Evolutionary conservation across 2,888 invertebrate species (phyloP).

Genomic region (Orgyia antiqua): DNA sequence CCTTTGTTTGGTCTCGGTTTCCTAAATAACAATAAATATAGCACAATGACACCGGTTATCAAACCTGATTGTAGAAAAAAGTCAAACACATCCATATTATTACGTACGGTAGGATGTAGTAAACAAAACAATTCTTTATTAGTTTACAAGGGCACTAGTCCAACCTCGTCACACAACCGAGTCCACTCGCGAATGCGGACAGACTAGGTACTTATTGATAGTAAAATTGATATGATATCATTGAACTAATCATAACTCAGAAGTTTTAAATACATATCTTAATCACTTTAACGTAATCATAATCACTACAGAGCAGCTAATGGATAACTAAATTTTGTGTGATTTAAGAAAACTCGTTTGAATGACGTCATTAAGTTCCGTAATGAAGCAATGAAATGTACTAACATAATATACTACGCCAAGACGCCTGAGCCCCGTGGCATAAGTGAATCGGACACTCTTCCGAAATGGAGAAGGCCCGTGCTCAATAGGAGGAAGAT

Average conservation of each 20-base stretch:
- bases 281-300: constrained; percentile 1
- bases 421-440: no score
- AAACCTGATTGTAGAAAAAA: constrained; percentile 51
- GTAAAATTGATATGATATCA: background rate
- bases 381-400: no score
- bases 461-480: no score
- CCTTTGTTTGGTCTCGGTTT: constrained; percentile 34
- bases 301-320: constrained; percentile 1
- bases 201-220: constrained; percentile 5
- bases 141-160: background rate
- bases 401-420: no score
- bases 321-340: no score
- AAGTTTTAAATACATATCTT: background rate
- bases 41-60: constrained; percentile 47
- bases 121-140: background rate
- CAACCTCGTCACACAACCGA: constrained; percentile 1
- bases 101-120: background rate
- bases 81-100: constrained; percentile 52
- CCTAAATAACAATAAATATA: constrained; percentile 51
- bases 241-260: background rate
- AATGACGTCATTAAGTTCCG: no score
- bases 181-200: background rate
- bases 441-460: no score
- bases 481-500: no score
- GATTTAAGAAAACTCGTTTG: no score